Evolutionary conservation across 2,888 invertebrate genomes (phyloP), one percentile per base, ranked within the genome.

Genomic region (Mimumesa dahlbomi): DNA sequence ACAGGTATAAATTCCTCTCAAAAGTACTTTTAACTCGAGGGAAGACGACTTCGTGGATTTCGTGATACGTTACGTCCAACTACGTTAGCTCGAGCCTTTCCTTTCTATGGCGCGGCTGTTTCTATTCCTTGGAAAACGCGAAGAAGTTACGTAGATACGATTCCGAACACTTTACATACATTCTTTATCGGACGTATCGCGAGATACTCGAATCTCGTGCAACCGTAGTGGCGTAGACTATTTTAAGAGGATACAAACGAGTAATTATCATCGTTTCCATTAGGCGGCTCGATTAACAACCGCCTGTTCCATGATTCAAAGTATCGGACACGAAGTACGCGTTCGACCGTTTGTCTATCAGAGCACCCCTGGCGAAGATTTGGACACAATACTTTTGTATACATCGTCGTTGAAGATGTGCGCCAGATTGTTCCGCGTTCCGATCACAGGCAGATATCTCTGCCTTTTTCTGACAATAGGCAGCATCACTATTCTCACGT

Each of bases 311-410:
- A 91, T 92, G 75, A 92, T 95, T n/a, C 93, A 93, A 87, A 92
- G 92, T 14, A 93, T 94, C 57, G 96, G 96, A 0, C 95, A 96
- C 88, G 94, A 95, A 88, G 92, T 95, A 52, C 92, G 95, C 54
- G 93, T 94, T 11, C 92, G 95, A 0, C 96, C 96, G 0, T 96
- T 95, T 86, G 93, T 95, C 1, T 95, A 96, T 89, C 95, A 95
- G 87, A 93, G 94, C 82, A 94, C 95, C 6, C 92, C 95, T 0
- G 93, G 93, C 52, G 92, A 93, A 77, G 95, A 96, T 90, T 92
- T 96, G 78, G 93, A 94, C 82, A 93, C 95, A 0, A 93, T 96
- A 65, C 91, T 96, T 22, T 90, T 95, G 75, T 96, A 94, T 87
- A 93, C 95, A 0, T 94, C 95, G 1, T 94, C 94, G 42, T 90